Percentiles rank a stretch among this genome's conserved stretches.
Conservation (phyloP, 2,113 vertebrate genomes). For the Thymallus thymallus region DNA sequence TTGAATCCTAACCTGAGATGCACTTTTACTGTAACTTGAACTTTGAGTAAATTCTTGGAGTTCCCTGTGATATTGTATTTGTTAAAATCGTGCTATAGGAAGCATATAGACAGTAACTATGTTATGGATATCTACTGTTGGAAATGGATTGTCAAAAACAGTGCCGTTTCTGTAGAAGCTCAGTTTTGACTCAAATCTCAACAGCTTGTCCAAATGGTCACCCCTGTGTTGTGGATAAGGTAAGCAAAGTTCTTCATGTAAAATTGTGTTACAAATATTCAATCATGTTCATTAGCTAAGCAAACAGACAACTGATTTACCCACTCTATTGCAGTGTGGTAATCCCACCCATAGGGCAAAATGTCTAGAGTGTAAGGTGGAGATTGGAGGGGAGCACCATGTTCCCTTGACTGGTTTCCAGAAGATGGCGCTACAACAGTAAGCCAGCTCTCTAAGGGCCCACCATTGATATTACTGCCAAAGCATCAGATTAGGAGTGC, state of each 20-base stretch:
- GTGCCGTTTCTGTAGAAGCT: too few species aligned
- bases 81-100: too few species aligned
- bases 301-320: not conserved
- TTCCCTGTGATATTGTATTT: too few species aligned
- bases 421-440: rapidly evolving
- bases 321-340: constrained; percentile 78
- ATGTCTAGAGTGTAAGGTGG: constrained; percentile 76
- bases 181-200: not conserved
- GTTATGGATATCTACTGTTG: too few species aligned
- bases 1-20: too few species aligned
- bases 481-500: too few species aligned
- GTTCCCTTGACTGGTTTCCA: constrained; percentile 42
- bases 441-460: constrained; percentile 34
- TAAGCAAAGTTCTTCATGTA: constrained; percentile 44
- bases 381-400: constrained; percentile 73
- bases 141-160: too few species aligned
- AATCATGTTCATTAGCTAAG: not conserved
- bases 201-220: constrained; percentile 88
- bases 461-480: not conserved
- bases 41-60: too few species aligned
- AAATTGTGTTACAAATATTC: not conserved
- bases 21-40: too few species aligned
- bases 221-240: constrained; percentile 86
- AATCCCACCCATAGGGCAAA: constrained; percentile 62
- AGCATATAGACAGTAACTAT: too few species aligned